Evolutionary conservation across 2,113 vertebrate genomes (phyloP).

Genomic region (Apodemus sylvaticus): DNA sequence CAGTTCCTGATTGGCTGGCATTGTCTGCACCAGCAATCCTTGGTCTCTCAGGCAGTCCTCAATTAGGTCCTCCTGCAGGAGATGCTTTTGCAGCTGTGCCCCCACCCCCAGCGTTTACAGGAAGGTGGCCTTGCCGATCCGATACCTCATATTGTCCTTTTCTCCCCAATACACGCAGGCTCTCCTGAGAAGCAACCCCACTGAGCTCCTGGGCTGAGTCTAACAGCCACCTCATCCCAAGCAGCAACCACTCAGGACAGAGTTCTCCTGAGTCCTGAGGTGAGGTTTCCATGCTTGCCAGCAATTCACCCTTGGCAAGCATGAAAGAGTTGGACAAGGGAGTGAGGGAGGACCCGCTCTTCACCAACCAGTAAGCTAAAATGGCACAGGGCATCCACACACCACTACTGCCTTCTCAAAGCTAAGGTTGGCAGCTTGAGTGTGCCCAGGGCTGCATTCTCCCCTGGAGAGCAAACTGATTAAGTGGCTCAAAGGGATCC

Average conservation of each 20-base stretch:
- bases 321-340: not conserved
- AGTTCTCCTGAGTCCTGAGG: not conserved
- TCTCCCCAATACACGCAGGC: not conserved
- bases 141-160: too few species aligned
- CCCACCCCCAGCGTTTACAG: too few species aligned
- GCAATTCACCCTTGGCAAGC: not conserved
- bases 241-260: not conserved
- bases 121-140: too few species aligned
- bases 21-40: too few species aligned
- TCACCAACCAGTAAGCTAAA: not conserved
- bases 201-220: not conserved
- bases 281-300: not conserved
- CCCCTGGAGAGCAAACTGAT: not conserved
- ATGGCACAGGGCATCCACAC: not conserved
- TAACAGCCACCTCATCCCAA: not conserved
- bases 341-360: not conserved
- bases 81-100: too few species aligned
- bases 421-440: not conserved
- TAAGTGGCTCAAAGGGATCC: not conserved
- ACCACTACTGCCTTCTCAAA: not conserved
- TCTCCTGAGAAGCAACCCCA: not conserved
- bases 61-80: too few species aligned
- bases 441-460: not conserved
- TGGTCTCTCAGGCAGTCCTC: too few species aligned
- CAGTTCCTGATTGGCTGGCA: too few species aligned